These are phyloP conservation scores for Eretmocerus hayati DNA, from an alignment of 2,888 invertebrate species.

Conservation along the genomic window DNA sequence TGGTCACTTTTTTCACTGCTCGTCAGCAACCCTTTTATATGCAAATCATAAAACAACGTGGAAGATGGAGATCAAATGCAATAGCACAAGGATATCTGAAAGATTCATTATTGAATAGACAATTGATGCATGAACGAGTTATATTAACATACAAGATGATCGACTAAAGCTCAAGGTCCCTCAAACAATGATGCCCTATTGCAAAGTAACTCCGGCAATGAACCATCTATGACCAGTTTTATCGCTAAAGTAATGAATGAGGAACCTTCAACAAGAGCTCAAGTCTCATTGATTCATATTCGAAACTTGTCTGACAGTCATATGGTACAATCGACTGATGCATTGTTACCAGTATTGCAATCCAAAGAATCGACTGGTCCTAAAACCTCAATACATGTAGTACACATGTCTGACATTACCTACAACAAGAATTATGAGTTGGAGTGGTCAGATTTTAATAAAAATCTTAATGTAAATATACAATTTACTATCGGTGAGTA, in stretches of 20 bases:
- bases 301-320: no score
- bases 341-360: neutral
- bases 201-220: no score
- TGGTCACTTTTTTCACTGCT: conserved; percentile 17
- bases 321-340: no score
- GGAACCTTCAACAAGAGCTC: neutral
- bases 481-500: no score
- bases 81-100: conserved; percentile 14
- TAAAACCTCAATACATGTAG: neutral
- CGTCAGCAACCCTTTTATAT: conserved; percentile 14
- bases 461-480: no score
- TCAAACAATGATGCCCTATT: no score
- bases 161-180: no score
- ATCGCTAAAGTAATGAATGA: neutral
- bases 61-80: conserved; percentile 12
- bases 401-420: neutral
- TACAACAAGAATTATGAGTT: neutral
- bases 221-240: no score
- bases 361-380: neutral
- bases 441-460: neutral
- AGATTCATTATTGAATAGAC: conserved; percentile 7
- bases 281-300: neutral
- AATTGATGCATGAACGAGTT: conserved; percentile 5
- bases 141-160: no score
- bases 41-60: conserved; percentile 12